These are phyloP conservation scores for Drosophila rubida DNA, from an alignment of 2,888 invertebrate genomes.

Conservation along the genomic window DNA sequence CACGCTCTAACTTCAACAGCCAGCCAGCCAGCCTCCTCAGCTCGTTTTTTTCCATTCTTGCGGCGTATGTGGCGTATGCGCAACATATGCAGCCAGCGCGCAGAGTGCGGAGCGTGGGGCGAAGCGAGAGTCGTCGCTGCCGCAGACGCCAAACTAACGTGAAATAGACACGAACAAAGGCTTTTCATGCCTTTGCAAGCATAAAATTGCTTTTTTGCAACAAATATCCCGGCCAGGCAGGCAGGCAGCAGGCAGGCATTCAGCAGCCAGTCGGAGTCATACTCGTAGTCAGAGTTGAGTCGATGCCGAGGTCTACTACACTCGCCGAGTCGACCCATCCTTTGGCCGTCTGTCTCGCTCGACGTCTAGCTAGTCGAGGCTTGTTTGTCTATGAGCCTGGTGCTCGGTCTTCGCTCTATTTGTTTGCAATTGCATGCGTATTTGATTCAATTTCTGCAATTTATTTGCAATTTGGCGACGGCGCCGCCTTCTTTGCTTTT, in stretches of 20 bases:
- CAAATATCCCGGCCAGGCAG: conserved; percentile 70
- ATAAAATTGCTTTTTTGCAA: conserved; percentile 82
- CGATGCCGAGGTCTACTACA: conserved; percentile 14
- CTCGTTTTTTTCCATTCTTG: conserved; percentile 26
- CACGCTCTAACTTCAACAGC: conserved; percentile 71
- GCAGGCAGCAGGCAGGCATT: conserved; percentile 16
- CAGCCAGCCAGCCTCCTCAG: conserved; percentile 32
- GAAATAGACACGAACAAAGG: conserved; percentile 82
- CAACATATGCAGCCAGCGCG: conserved; percentile 74
- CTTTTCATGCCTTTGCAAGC: conserved; percentile 82
- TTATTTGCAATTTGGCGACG: conserved; percentile 82
- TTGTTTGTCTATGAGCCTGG: conserved; percentile 56
- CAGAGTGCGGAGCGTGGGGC: neutral
- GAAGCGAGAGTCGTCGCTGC: conserved; percentile 46
- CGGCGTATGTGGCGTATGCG: conserved; percentile 72
- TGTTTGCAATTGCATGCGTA: conserved; percentile 81
- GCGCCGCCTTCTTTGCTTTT: conserved; percentile 66
- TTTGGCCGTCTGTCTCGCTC: conserved; percentile 15
- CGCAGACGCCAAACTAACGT: conserved; percentile 81
- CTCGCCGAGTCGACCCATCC: neutral
- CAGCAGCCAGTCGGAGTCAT: conserved; percentile 21
- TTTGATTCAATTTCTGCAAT: conserved; percentile 83
- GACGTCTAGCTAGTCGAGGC: conserved; percentile 27
- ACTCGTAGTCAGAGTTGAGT: conserved; percentile 18
- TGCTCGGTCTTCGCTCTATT: conserved; percentile 57